Percentiles rank a stretch among this genome's conserved stretches.
phyloP scores from a whole-genome alignment of 2,888 invertebrate genomes.

The Apamea sordens region DNA sequence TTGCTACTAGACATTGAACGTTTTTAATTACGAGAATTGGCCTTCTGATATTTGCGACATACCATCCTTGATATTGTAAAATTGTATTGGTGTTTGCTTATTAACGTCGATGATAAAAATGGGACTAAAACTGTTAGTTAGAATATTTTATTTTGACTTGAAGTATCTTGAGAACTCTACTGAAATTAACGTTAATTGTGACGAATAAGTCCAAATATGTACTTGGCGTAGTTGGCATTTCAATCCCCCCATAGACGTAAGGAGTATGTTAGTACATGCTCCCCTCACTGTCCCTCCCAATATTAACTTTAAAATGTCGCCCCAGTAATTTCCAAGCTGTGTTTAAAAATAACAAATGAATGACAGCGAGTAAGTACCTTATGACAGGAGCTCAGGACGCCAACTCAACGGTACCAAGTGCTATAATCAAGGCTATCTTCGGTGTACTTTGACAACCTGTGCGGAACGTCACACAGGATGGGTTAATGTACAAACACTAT shows the following conservation, averaged over 20 bases:
- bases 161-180: neutral
- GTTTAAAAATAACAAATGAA: slow-evolving; percentile 46
- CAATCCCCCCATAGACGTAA: neutral
- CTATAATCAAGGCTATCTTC: slow-evolving; percentile 29
- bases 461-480: slow-evolving; percentile 35
- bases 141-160: neutral
- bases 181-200: neutral
- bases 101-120: neutral
- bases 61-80: neutral
- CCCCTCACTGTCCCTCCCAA: neutral
- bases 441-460: slow-evolving; percentile 26
- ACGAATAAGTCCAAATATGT: neutral
- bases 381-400: neutral
- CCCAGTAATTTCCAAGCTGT: slow-evolving; percentile 19
- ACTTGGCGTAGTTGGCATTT: neutral
- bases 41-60: too few species aligned
- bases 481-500: neutral
- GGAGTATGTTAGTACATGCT: neutral
- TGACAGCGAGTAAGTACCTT: slow-evolving; percentile 25
- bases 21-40: too few species aligned
- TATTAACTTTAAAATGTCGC: slow-evolving; percentile 2
- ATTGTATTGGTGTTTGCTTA: neutral
- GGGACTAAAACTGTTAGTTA: too few species aligned
- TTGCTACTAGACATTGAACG: too few species aligned
- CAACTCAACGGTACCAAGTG: slow-evolving; percentile 16